Percentiles rank a stretch among this genome's conserved stretches.
phyloP scores from a whole-genome alignment of 2,113 vertebrate genomes.

The Sceloporus undulatus region DNA sequence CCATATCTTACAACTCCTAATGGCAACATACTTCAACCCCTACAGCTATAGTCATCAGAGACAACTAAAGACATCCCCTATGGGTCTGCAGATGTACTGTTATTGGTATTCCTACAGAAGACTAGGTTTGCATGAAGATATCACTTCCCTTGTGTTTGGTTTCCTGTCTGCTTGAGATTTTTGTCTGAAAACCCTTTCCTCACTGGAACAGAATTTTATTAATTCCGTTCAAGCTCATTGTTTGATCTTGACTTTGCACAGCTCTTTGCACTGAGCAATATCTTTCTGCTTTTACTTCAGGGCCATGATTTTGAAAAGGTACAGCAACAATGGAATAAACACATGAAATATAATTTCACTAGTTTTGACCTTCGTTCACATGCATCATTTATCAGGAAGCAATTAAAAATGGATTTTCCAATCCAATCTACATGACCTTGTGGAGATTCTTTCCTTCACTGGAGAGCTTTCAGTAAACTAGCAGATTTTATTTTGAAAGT shows the following conservation, averaged over 20 bases:
- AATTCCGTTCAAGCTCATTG: neutral
- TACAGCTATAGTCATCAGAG: slow-evolving; percentile 35
- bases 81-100: slow-evolving; percentile 33
- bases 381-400: neutral
- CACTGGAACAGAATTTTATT: slow-evolving; percentile 20
- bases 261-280: neutral
- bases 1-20: slow-evolving; percentile 34
- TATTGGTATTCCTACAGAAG: slow-evolving; percentile 55
- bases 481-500: neutral
- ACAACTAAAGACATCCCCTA: slow-evolving; percentile 50
- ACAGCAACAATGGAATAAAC: neutral
- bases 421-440: neutral
- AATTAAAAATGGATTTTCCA: neutral
- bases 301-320: neutral
- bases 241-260: neutral
- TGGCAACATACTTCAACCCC: slow-evolving; percentile 37
- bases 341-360: neutral
- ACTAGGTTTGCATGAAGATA: slow-evolving; percentile 41
- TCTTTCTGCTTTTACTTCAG: neutral
- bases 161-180: neutral
- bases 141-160: slow-evolving; percentile 30
- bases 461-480: neutral
- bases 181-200: slow-evolving; percentile 29
- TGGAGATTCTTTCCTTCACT: neutral
- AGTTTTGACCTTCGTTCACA: neutral